Percentiles rank a stretch among this genome's conserved stretches.
Evolutionary conservation across 2,113 vertebrate genomes (phyloP).

Genomic region (Cephalophus harveyi): DNA sequence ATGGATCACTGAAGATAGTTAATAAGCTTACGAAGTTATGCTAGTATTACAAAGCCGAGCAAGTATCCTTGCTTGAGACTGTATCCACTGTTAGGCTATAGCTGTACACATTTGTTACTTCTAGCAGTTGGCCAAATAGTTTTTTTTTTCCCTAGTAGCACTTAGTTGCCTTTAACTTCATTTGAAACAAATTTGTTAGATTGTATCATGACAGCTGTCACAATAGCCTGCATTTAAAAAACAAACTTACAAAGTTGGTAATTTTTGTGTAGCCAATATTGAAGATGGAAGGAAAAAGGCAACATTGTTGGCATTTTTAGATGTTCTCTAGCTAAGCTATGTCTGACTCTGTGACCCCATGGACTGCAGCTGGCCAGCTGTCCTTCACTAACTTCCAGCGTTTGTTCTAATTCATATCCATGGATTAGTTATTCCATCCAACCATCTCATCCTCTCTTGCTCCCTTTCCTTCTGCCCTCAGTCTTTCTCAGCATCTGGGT

Average conservation of each 20-base stretch:
- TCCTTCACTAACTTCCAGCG: background rate
- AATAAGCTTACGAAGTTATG: background rate
- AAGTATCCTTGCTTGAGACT: background rate
- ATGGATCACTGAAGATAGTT: background rate
- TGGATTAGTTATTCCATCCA: background rate
- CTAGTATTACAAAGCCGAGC: background rate
- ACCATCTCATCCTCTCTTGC: background rate
- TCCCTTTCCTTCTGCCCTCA: background rate
- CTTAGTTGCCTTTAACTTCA: background rate
- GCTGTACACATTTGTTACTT: slow-evolving; percentile 7
- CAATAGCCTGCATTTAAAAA: background rate
- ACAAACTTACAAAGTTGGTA: background rate
- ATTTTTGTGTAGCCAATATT: background rate
- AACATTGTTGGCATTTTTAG: background rate
- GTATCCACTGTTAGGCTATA: background rate
- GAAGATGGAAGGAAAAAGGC: background rate
- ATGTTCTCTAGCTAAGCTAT: background rate
- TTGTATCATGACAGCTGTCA: background rate
- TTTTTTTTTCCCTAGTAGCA: background rate
- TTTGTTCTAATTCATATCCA: background rate
- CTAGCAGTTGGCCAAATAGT: background rate
- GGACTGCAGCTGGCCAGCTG: background rate
- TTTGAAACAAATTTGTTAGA: background rate
- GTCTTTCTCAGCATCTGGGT: background rate
- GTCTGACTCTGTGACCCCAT: background rate